Evolutionary conservation across 1,140 invertebrate genomes (phyloP), one percentile per base, ranked within the genome.

Genomic region (Stratiolaelaps scimitus): DNA sequence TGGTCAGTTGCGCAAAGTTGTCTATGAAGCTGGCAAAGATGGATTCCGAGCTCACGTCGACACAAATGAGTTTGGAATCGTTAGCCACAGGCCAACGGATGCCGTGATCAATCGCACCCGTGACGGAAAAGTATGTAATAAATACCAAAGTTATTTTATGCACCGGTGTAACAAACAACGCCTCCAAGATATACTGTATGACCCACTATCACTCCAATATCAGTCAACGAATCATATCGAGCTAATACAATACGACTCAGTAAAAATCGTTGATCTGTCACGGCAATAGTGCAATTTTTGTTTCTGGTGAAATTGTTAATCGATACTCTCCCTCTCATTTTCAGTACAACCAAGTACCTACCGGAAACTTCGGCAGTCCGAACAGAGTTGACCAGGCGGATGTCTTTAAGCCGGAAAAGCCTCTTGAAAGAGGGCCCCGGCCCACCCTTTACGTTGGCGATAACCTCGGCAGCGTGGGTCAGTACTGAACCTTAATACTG

Each of bases 1-100:
- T 60, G 53, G 53, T 6, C 15, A 60, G 53, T 23, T 60, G 15
- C 53, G 53, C 53, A 60, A 26, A 60, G 23, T 60, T 26, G 53
- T 60, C 17, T 60, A 60, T 23, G 53, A 60, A 26, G 53, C 53
- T 15, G 53, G 34, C 26, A 60, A 60, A 26, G 23, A 60, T 60
- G 53, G 53, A 15, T 60, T 60, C 53, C 13, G 53, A 20, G 53
- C 53, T 10, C 53, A 23, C 15, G 53, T 60, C 26, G 53, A 60
- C 10, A 20, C 53, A 26, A 26, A 60, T 23, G 53, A 60, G 23
- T 60, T 60, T 15, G 23, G 23, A 10, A 26, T 60, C 53, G 53
- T 60, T 34, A 60, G 53, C 10, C 23, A 60, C 10, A 60, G 26
- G 23, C 53, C 53, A 60, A 60, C 17, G 17, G 34, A 60, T 23